Evolutionary conservation across 2,797 vertebrate genomes (phyloP).

Genomic region (Lepilemur septentrionalis): DNA sequence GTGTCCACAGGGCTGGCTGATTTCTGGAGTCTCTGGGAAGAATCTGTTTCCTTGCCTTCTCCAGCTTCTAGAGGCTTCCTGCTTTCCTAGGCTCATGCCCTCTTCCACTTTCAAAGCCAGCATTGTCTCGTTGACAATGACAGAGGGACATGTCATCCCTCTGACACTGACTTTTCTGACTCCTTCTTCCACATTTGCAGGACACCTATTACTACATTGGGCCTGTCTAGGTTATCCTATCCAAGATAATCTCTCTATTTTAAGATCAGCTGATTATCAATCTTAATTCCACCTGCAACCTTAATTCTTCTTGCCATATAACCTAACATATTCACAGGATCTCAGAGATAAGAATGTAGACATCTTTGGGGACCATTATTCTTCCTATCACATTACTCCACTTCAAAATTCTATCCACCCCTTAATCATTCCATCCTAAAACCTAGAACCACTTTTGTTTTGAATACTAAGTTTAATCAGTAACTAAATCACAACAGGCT

Average conservation of each 20-base stretch:
- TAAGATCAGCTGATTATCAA: not conserved
- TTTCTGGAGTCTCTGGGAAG: not conserved
- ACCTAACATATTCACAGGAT: not conserved
- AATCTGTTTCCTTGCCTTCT: not conserved
- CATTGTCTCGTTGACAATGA: not conserved
- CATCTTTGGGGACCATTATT: not conserved
- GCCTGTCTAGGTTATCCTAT: not conserved
- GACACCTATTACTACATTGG: not conserved
- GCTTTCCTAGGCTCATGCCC: not conserved
- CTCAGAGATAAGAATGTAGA: not conserved
- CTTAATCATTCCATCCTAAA: not conserved
- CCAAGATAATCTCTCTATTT: not conserved
- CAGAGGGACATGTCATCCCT: not conserved
- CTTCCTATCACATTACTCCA: not conserved
- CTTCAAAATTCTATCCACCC: not conserved
- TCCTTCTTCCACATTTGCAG: not conserved
- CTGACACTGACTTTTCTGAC: not conserved
- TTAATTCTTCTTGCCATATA: not conserved
- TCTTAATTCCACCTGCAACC: not conserved
- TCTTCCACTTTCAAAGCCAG: not conserved
- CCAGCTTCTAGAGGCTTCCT: not conserved
- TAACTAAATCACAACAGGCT: not conserved
- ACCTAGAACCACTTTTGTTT: not conserved
- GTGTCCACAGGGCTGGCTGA: not conserved
- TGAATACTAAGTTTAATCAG: not conserved